A percentile compares a stretch with the other conserved stretches of the same genome.
phyloP scores from a whole-genome alignment of 2,113 vertebrate species.

The Grammomys dolichurus region DNA sequence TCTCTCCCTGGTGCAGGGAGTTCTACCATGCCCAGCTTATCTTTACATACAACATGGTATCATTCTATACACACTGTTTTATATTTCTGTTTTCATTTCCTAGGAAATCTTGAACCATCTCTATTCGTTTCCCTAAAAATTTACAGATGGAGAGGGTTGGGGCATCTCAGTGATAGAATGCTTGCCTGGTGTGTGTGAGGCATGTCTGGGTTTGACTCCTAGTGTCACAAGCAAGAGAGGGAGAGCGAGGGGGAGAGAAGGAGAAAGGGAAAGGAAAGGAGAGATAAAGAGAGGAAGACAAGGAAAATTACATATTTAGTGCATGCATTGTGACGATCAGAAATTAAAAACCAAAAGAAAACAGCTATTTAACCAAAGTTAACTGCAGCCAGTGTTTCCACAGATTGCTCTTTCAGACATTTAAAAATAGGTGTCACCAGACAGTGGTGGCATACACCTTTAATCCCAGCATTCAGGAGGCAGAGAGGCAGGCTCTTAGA shows the following conservation, averaged over 20 bases:
- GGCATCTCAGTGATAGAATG: neutral
- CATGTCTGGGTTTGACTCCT: neutral
- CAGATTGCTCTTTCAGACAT: neutral
- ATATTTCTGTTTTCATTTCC: slow-evolving; percentile 47
- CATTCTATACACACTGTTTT: slow-evolving; percentile 35
- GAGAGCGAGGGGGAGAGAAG: too few species aligned
- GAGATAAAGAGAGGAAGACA: neutral
- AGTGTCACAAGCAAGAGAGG: neutral
- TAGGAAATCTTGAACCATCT: slow-evolving; percentile 22
- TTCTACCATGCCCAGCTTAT: neutral
- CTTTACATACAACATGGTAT: neutral
- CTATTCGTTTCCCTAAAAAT: slow-evolving; percentile 36
- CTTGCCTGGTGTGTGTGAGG: neutral
- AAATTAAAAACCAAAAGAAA: slow-evolving; percentile 28
- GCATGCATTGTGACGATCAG: neutral
- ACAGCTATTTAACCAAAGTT: neutral
- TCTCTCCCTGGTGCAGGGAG: neutral
- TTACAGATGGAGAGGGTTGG: neutral
- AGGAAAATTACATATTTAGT: neutral
- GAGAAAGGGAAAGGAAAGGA: neutral
- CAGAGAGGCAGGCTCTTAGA: neutral
- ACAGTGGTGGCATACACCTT: neutral
- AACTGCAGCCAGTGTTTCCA: neutral
- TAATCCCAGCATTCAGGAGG: neutral
- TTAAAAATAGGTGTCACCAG: neutral